Percentiles rank a stretch among this genome's conserved stretches.
phyloP scores from a whole-genome alignment of 2,888 invertebrate species.

The Drosophila sordidula region DNA sequence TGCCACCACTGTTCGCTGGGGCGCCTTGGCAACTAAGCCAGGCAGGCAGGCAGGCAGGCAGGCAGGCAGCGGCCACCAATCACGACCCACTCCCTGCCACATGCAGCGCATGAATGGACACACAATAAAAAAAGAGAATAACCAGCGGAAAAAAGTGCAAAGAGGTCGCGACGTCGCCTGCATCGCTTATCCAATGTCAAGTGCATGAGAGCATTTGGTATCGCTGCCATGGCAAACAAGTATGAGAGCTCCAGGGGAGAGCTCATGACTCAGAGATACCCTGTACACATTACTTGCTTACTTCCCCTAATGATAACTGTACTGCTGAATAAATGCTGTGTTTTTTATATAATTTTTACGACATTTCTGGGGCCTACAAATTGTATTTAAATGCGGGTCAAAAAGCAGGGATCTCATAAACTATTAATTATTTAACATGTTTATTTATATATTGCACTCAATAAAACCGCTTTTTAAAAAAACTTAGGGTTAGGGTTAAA shows the following conservation, averaged over 20 bases:
- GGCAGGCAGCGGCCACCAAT: constrained; percentile 33
- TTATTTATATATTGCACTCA: no score
- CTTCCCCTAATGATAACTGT: no score
- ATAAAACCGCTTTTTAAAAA: no score
- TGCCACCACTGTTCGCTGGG: constrained; percentile 17
- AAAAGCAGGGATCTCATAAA: no score
- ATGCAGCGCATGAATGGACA: constrained; percentile 63
- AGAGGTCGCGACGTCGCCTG: constrained; percentile 32
- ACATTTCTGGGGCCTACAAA: no score
- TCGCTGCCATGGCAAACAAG: constrained; percentile 17
- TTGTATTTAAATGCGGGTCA: no score
- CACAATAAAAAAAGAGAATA: constrained; percentile 20
- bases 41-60: constrained; percentile 10
- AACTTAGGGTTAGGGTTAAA: no score
- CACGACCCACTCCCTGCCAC: constrained; percentile 38
- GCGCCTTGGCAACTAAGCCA: constrained; percentile 14
- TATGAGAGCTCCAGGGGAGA: background rate
- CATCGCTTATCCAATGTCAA: constrained; percentile 65
- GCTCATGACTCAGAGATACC: background rate
- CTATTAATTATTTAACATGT: no score
- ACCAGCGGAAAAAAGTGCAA: background rate
- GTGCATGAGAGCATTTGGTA: constrained; percentile 58
- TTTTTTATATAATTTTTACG: no score
- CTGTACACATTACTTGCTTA: no score
- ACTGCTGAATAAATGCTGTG: no score